Base-by-base conservation (phyloP, 2,888 invertebrate species). In the Thelaira solivaga region DNA sequence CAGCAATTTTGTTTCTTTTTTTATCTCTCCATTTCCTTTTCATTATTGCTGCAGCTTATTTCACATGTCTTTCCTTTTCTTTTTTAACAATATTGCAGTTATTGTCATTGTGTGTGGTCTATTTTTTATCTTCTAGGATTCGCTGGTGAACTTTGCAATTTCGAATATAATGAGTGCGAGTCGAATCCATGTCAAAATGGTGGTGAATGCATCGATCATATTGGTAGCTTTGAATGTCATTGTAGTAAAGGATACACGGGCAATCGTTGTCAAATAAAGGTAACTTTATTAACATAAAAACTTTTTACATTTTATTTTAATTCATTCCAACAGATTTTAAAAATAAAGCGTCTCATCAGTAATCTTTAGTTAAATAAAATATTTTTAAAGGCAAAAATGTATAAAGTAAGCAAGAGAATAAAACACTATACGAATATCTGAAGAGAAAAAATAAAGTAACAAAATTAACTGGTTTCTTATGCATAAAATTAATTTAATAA, bases 121-220 rank as follows among this genome's bases (percentile, higher is more conserved):
- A 18, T 55, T 43, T 49, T 31, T 47, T 62, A 59, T 69, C 80
- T 83, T 83, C 8, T 85, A 92, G 94, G 93, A 31, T 94, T 92
- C 86, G 93, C 93, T 2, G 94, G 94, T 16, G 92, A 92, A 78
- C 92, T 91, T 81, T 94, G 94, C 85, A 93, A 94, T 86, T 90
- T 93, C 85, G 93, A 94, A 85, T 94, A 93, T 89, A 93, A 94
- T 87, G 94, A 94, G 88, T 94, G 94, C 86, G 93, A 93, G 86
- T 93, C 93, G 80, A 92, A 93, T 74, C 94, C 94, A 45, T 94
- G 94, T 86, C 90, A 91, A 71, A 93, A 94, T 87, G 93, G 92
- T 47, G 94, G 94, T 81, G 93, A 93, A 45, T 94, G 94, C 89
- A 93, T 92, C 73, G 94, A 94, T 90, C 92, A 92, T 85, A 92